phyloP scores from a whole-genome alignment of 1,140 invertebrate species.

The Spodoptera frugiperda region DNA sequence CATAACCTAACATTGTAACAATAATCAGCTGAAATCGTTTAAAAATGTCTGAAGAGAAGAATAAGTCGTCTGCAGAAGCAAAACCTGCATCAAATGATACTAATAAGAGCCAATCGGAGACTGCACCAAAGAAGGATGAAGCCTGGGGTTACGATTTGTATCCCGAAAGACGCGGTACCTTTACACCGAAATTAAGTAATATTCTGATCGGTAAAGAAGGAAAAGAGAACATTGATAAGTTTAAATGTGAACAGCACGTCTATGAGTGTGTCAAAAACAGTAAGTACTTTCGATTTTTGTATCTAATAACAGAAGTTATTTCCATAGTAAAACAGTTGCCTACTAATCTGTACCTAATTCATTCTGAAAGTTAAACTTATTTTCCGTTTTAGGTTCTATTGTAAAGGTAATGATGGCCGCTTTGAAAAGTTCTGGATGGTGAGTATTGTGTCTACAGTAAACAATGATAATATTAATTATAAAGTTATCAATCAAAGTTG shows the following conservation, averaged over 20 bases:
- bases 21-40: neutral
- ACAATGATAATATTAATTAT: constrained; percentile 13
- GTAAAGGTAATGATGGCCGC: constrained; percentile 95
- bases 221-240: constrained; percentile 89
- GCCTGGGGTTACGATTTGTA: constrained; percentile 94
- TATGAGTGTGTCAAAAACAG: constrained; percentile 91
- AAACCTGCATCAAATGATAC: constrained; percentile 36
- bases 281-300: constrained; percentile 74
- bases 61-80: constrained; percentile 34
- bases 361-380: neutral
- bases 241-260: constrained; percentile 94
- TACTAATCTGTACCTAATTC: neutral
- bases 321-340: neutral
- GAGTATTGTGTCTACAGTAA: constrained; percentile 67
- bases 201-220: constrained; percentile 88
- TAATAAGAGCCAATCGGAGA: constrained; percentile 47
- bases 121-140: constrained; percentile 58
- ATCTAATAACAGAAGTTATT: neutral
- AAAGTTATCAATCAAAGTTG: constrained; percentile 1
- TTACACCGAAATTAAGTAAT: constrained; percentile 86
- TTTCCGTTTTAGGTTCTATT: constrained; percentile 89
- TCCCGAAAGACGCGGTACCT: constrained; percentile 91
- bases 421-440: constrained; percentile 95
- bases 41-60: constrained; percentile 52
- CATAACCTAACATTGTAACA: constrained; percentile 26